Conservation (phyloP, 1,140 invertebrate genomes). For the Hestina assimilis region DNA sequence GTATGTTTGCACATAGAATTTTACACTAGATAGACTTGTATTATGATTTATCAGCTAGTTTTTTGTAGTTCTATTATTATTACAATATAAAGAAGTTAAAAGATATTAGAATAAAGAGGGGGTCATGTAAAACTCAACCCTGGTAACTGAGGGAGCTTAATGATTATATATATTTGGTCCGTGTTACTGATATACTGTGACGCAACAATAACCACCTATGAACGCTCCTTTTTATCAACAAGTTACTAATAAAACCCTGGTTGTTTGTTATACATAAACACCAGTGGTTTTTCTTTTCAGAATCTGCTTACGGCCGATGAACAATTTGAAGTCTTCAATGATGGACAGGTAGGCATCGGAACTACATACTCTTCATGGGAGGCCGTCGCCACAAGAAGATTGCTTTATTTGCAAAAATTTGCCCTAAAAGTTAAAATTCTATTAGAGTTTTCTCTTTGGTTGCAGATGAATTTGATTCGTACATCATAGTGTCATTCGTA, state of each 20-base stretch:
- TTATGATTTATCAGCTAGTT: neutral
- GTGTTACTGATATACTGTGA: conserved; percentile 75
- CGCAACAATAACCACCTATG: conserved; percentile 72
- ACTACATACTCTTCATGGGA: conserved; percentile 44
- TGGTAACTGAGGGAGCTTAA: conserved; percentile 45
- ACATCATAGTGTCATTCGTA: conserved; percentile 99
- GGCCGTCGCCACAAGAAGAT: conserved; percentile 43
- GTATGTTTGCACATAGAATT: conserved; percentile 79
- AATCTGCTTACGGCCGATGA: conserved; percentile 69
- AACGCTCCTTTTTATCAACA: conserved; percentile 73
- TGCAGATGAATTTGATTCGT: conserved; percentile 98
- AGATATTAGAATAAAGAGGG: neutral
- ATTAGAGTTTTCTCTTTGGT: conserved; percentile 79
- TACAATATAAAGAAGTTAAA: neutral
- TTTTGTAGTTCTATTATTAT: neutral
- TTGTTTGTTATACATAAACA: conserved; percentile 79
- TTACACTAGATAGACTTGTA: neutral
- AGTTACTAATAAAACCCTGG: conserved; percentile 80
- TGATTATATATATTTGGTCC: conserved; percentile 75
- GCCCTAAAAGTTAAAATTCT: conserved; percentile 34
- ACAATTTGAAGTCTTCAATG: conserved; percentile 52
- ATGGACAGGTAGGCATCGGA: conserved; percentile 67
- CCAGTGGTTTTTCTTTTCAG: conserved; percentile 81
- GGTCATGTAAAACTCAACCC: neutral
- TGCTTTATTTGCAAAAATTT: neutral